phyloP scores from a whole-genome alignment of 2,888 invertebrate genomes.

The Brenthis hecate region DNA sequence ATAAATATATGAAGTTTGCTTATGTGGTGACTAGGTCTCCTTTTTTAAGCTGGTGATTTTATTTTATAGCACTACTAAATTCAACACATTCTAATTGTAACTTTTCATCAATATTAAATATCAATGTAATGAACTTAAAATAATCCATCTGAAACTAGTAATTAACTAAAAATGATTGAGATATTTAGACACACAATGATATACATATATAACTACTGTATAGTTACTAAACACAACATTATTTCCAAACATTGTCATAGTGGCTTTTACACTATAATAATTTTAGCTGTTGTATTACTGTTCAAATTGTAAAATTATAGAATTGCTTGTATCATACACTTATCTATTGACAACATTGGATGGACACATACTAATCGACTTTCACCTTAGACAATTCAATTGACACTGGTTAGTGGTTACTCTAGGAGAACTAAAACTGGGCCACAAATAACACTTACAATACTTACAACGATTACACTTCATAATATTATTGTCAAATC shows the following conservation, averaged over 20 bases:
- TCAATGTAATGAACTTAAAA: no score
- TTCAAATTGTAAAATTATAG: background rate
- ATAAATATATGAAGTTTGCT: no score
- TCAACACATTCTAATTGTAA: no score
- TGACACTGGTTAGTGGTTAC: slow-evolving; percentile 26
- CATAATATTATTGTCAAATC: slow-evolving; percentile 54
- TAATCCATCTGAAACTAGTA: no score
- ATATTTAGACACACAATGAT: no score
- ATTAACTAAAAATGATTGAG: no score
- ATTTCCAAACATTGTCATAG: background rate
- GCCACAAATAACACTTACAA: slow-evolving; percentile 39
- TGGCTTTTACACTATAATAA: background rate
- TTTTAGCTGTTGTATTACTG: background rate
- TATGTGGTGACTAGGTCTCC: no score
- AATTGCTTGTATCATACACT: background rate
- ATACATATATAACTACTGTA: no score
- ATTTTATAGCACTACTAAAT: no score
- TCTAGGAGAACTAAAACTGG: slow-evolving; percentile 20
- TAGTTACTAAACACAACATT: no score
- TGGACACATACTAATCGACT: slow-evolving; percentile 41
- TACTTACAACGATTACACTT: slow-evolving; percentile 42
- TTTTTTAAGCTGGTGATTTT: no score
- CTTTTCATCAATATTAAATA: no score
- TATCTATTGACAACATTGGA: slow-evolving; percentile 11
- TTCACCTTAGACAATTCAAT: slow-evolving; percentile 16